A percentile compares a stretch with the other conserved stretches of the same genome.
phyloP scores from a whole-genome alignment of 30 jellyfish, hydroid and myxozoan species.

The Mastigias papua region DNA sequence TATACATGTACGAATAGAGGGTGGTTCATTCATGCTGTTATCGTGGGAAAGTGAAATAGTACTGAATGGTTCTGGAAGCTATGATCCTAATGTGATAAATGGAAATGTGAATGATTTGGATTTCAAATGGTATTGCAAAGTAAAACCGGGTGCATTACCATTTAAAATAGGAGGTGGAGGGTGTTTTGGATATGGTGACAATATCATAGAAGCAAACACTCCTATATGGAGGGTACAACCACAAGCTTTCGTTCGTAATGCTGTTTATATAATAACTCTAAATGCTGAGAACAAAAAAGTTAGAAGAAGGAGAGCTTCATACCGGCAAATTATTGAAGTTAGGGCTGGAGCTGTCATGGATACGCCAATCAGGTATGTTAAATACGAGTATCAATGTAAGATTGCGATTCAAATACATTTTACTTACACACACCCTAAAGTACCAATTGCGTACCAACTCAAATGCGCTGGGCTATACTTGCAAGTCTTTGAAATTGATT shows the following conservation, averaged over 20 bases:
- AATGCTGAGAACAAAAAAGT: not conserved
- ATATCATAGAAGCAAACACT: constrained; percentile 1
- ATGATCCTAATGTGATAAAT: constrained; percentile 45
- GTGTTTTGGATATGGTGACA: constrained; percentile 61
- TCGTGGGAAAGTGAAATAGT: constrained; percentile 44
- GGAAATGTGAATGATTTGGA: constrained; percentile 4
- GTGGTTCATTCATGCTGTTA: constrained; percentile 30
- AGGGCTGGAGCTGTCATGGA: constrained; percentile 33
- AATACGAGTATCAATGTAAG: too few relatives aligned
- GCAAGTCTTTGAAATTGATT: too few relatives aligned
- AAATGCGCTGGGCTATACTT: too few relatives aligned
- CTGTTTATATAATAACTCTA: constrained; percentile 21
- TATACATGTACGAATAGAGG: constrained; percentile 32
- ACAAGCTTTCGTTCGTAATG: constrained; percentile 20
- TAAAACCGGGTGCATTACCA: constrained; percentile 42
- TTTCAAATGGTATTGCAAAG: constrained; percentile 61
- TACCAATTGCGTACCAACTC: too few relatives aligned
- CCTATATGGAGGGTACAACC: constrained; percentile 55
- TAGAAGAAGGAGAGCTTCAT: not conserved
- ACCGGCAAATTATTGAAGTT: constrained; percentile 27
- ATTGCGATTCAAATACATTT: too few relatives aligned
- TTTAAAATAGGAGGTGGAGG: constrained; percentile 61
- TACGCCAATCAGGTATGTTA: constrained; percentile 29
- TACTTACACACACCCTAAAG: too few relatives aligned
- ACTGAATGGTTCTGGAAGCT: constrained; percentile 46